phyloP scores from a whole-genome alignment of 2,113 vertebrate genomes.

The Anser brachyrhynchus region DNA sequence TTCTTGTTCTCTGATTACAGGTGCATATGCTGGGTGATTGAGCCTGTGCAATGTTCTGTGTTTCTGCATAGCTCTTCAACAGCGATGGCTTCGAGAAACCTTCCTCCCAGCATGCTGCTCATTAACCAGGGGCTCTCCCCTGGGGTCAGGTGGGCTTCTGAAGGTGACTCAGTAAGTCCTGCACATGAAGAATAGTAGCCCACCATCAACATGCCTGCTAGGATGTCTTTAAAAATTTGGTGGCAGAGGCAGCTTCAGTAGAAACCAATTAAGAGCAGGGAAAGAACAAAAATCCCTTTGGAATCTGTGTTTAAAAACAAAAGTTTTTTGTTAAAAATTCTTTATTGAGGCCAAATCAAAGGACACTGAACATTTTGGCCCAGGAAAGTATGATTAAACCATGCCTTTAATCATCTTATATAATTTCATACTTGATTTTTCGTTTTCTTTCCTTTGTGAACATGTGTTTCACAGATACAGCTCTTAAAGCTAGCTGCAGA shows the following conservation, averaged over 20 bases:
- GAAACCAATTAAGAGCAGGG: neutral
- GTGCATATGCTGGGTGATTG: neutral
- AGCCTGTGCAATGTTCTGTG: neutral
- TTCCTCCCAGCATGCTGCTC: neutral
- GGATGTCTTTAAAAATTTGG: neutral
- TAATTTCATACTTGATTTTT: conserved; percentile 66
- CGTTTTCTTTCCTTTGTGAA: conserved; percentile 43
- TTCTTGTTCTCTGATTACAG: neutral
- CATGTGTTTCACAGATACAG: conserved; percentile 67
- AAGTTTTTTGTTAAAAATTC: neutral
- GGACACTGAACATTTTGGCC: neutral
- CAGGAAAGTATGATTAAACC: conserved; percentile 52
- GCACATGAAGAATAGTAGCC: neutral
- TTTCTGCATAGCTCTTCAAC: neutral
- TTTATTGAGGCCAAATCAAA: conserved; percentile 18
- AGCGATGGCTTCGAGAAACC: neutral
- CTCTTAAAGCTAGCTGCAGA: neutral
- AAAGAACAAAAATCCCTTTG: neutral
- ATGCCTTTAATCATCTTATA: conserved; percentile 72
- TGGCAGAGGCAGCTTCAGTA: neutral
- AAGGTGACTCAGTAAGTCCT: neutral
- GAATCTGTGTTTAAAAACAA: neutral
- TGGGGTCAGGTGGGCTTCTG: neutral
- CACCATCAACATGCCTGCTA: neutral
- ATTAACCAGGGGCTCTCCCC: neutral